phyloP scores from a whole-genome alignment of 2,113 vertebrate species.

The Larimichthys polyactis region DNA sequence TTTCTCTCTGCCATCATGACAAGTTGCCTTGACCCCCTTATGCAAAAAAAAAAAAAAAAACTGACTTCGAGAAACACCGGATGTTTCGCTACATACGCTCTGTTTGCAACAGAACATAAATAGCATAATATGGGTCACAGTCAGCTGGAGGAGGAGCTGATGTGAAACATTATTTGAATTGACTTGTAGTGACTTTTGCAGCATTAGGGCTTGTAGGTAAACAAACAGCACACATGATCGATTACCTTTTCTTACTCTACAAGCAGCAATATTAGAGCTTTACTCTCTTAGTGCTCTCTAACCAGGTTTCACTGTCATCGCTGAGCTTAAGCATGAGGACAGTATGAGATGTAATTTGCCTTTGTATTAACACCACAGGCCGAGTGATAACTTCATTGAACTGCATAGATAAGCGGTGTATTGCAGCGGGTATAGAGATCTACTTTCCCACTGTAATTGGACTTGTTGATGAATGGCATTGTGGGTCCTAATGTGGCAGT shows the following conservation, averaged over 20 bases:
- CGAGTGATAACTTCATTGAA: slow-evolving; percentile 62
- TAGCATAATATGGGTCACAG: slow-evolving; percentile 12
- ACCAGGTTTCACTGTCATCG: slow-evolving; percentile 44
- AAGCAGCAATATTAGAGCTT: slow-evolving; percentile 58
- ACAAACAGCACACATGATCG: slow-evolving; percentile 44
- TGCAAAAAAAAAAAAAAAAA: slow-evolving; percentile 54
- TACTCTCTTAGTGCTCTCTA: slow-evolving; percentile 53
- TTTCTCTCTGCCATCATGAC: slow-evolving; percentile 53
- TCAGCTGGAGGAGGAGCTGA: slow-evolving; percentile 14
- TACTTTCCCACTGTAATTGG: slow-evolving; percentile 75
- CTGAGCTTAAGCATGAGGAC: slow-evolving; percentile 41
- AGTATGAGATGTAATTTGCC: slow-evolving; percentile 65
- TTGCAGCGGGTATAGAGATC: slow-evolving; percentile 59
- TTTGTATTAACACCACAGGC: slow-evolving; percentile 61
- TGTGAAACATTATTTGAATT: slow-evolving; percentile 19
- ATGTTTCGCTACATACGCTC: slow-evolving; percentile 37
- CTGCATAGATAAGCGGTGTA: slow-evolving; percentile 59
- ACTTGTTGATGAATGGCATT: slow-evolving; percentile 81
- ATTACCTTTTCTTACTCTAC: slow-evolving; percentile 51
- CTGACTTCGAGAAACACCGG: slow-evolving; percentile 18
- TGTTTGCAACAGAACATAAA: slow-evolving; percentile 5
- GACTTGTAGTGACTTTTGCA: slow-evolving; percentile 14
- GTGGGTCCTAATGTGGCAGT: slow-evolving; percentile 75
- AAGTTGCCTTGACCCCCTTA: slow-evolving; percentile 54
- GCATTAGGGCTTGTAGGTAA: slow-evolving; percentile 31